Base-by-base conservation (phyloP, 2,797 vertebrate species). In the Scolopax bukidnonensis region DNA sequence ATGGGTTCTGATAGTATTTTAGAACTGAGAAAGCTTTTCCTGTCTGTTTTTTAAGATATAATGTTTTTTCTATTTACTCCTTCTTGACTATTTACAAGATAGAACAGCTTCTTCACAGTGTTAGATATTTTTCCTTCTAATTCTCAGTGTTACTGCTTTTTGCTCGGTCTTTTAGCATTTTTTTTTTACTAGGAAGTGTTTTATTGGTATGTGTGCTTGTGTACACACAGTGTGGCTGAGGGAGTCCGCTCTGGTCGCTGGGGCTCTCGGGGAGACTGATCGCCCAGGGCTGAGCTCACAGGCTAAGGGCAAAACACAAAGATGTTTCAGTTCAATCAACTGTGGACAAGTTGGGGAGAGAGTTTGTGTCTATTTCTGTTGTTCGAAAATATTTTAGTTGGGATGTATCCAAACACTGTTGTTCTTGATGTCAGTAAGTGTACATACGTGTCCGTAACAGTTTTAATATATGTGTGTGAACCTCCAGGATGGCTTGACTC, bases 381-480 rank as follows among this genome's bases (percentile, higher is more conserved):
- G n/a, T n/a, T 74, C 33, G 3, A 45, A 60, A 92, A 45, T 77
- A 48, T 32, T 91, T 70, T 9, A 36, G 17, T 54, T 69, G 59
- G 48, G 43, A 79, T 40, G 6, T 63, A 36, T 59, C 27, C 30
- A 40, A 53, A 68, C 70, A 17, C n/a, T 51, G 33, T 53, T 50
- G 47, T 63, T 9, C 27, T 85, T 87, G n/a, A 19, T 43, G 40
- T 77, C 60, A 60, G 21, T 3, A 77, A 50, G 16, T 36, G 7
- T 51, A 2, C 1, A 0, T 15, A n/a, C 10, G 3, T 71, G 28
- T 50, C 48, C 27, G 1, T 48, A 24, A 24, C 6, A 50, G 21
- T 47, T 60, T 33, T 33, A 61, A n/a, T 32, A 24, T 20, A 2
- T 10, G 9, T 20, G 6, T 60, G 19, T 36, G 13, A 43, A 12